Percentiles rank a stretch among this genome's conserved stretches.
phyloP scores from a whole-genome alignment of 2,797 vertebrate genomes.

The Chelidonichthys spinosus region DNA sequence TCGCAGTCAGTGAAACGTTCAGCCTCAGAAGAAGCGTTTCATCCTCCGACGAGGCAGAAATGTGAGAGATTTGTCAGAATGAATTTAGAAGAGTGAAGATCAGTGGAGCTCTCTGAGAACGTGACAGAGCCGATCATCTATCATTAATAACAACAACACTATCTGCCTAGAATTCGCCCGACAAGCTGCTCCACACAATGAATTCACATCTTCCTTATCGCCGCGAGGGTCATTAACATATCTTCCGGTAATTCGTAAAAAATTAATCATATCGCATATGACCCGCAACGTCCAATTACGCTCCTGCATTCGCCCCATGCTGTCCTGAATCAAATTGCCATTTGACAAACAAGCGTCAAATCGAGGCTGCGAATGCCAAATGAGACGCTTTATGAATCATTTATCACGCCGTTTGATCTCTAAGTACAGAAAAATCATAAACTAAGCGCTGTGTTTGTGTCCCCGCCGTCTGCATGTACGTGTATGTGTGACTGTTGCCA shows the following conservation, averaged over 20 bases:
- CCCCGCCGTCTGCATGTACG: constrained; percentile 40
- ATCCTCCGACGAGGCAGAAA: constrained; percentile 13
- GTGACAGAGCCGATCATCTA: neutral
- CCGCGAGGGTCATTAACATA: constrained; percentile 58
- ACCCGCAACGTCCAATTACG: constrained; percentile 69
- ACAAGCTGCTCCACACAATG: constrained; percentile 28
- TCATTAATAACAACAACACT: constrained; percentile 15
- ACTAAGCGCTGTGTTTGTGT: constrained; percentile 72
- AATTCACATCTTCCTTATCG: constrained; percentile 9
- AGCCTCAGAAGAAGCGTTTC: constrained; percentile 6
- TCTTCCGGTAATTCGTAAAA: constrained; percentile 76
- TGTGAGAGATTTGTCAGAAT: constrained; percentile 26
- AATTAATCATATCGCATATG: constrained; percentile 68
- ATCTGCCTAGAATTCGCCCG: constrained; percentile 21
- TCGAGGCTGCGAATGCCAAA: constrained; percentile 73
- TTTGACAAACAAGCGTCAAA: constrained; percentile 81
- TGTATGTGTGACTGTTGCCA: constrained; percentile 79
- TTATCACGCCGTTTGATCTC: constrained; percentile 82
- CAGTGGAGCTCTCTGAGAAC: no score
- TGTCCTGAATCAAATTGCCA: constrained; percentile 82
- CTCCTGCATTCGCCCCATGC: constrained; percentile 62
- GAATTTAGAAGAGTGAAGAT: neutral
- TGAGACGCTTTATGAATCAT: constrained; percentile 83
- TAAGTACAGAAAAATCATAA: constrained; percentile 79
- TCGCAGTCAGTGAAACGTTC: no score